Conservation (phyloP, 2,113 vertebrate genomes). For the Proteles cristata region DNA sequence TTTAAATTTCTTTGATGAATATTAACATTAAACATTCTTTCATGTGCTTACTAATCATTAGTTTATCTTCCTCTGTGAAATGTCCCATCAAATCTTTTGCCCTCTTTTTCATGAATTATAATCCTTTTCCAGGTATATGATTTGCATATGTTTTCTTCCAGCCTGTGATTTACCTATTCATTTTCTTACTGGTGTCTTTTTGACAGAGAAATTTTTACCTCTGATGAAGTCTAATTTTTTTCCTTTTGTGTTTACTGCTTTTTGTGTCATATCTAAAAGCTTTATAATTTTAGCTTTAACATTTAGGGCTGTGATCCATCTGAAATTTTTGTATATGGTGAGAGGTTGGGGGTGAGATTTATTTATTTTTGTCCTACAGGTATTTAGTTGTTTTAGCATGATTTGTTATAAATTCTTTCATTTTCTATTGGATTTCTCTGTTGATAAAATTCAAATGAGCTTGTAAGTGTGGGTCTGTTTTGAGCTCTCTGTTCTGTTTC, state of each 20-base stretch:
- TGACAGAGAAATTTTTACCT: background rate
- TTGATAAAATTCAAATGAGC: background rate
- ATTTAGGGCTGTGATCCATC: background rate
- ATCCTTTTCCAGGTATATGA: background rate
- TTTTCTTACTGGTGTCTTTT: background rate
- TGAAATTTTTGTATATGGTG: background rate
- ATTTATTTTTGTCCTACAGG: background rate
- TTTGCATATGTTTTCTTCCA: background rate
- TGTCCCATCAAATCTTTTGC: background rate
- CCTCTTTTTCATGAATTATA: background rate
- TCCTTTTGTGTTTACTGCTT: background rate
- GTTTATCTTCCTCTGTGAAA: background rate
- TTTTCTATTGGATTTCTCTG: background rate
- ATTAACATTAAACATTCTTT: background rate
- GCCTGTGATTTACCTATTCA: background rate
- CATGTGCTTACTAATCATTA: background rate
- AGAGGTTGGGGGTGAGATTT: background rate
- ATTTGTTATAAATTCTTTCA: background rate
- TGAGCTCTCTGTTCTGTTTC: background rate
- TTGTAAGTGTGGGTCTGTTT: background rate
- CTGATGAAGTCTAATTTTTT: background rate
- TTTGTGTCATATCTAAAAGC: background rate
- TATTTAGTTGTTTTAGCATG: background rate
- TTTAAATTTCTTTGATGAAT: slow-evolving; percentile 9
- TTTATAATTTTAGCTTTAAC: background rate